phyloP scores from a whole-genome alignment of 2,797 vertebrate species.

The Knipowitschia caucasica region DNA sequence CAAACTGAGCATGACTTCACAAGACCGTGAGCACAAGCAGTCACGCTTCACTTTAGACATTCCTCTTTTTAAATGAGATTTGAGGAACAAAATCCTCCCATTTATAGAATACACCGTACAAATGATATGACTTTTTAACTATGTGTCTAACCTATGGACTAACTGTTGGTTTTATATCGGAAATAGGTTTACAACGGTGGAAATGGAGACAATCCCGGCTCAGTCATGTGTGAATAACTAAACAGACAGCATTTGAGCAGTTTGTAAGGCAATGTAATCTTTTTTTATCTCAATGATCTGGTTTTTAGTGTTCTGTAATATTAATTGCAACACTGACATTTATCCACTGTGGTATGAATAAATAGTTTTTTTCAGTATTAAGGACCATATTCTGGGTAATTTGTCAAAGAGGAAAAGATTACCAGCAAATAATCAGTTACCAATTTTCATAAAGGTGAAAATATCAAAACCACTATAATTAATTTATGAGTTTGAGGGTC shows the following conservation, averaged over 20 bases:
- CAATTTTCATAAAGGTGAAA: constrained; percentile 16
- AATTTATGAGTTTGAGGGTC: constrained; percentile 38
- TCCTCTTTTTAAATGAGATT: constrained; percentile 45
- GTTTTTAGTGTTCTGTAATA: too few relatives aligned
- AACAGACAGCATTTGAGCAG: too few relatives aligned
- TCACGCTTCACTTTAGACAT: constrained; percentile 37
- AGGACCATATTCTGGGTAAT: constrained; percentile 23
- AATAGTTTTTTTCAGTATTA: constrained; percentile 41
- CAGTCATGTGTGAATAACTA: too few relatives aligned
- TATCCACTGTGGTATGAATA: too few relatives aligned
- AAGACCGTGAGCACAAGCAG: constrained; percentile 18
- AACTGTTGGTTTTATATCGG: too few relatives aligned
- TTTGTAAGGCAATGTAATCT: too few relatives aligned
- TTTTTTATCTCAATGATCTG: too few relatives aligned
- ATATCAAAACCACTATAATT: constrained; percentile 31
- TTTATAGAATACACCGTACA: not conserved
- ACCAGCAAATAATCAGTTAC: not conserved
- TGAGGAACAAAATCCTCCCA: constrained; percentile 16
- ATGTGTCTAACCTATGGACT: too few relatives aligned
- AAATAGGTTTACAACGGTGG: too few relatives aligned
- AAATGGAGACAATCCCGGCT: too few relatives aligned
- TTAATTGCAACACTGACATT: too few relatives aligned
- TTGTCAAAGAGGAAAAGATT: constrained; percentile 20
- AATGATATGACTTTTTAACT: too few relatives aligned
- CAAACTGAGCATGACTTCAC: constrained; percentile 44